Conservation (phyloP, 2,888 invertebrate genomes). For the Phaonia tiefii region DNA sequence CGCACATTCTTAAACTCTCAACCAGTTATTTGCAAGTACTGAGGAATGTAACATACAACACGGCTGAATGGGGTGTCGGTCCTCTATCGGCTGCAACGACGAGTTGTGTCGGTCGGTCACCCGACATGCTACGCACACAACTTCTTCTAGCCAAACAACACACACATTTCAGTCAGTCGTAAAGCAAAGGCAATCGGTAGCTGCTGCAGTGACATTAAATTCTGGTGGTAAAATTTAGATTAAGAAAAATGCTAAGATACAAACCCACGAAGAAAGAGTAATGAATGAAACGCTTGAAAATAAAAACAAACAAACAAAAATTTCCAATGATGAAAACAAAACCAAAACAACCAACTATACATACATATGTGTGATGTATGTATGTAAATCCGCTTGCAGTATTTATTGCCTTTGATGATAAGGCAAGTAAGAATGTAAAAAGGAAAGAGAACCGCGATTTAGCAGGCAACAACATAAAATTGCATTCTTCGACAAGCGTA, state of each 20-base stretch:
- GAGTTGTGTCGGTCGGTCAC: neutral
- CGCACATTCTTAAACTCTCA: neutral
- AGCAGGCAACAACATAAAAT: constrained; percentile 2
- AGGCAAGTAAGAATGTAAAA: neutral
- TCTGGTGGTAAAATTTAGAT: constrained; percentile 20
- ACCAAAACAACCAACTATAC: neutral
- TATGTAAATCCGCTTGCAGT: too few relatives aligned
- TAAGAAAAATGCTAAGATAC: constrained; percentile 6
- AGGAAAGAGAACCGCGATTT: neutral
- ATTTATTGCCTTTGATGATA: neutral
- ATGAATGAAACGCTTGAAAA: too few relatives aligned
- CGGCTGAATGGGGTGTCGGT: too few relatives aligned
- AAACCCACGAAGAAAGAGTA: neutral
- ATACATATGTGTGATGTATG: too few relatives aligned
- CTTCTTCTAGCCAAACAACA: neutral
- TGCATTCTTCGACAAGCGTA: constrained; percentile 23
- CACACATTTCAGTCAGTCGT: neutral
- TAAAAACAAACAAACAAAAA: neutral
- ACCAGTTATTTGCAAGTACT: constrained; percentile 12
- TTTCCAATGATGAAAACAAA: constrained; percentile 18
- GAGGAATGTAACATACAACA: neutral
- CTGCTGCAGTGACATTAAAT: neutral
- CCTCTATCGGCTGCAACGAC: too few relatives aligned
- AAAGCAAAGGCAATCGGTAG: neutral
- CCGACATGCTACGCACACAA: neutral